Conservation (phyloP, 2,888 invertebrate genomes). For the Drosophila hamatofila region DNA sequence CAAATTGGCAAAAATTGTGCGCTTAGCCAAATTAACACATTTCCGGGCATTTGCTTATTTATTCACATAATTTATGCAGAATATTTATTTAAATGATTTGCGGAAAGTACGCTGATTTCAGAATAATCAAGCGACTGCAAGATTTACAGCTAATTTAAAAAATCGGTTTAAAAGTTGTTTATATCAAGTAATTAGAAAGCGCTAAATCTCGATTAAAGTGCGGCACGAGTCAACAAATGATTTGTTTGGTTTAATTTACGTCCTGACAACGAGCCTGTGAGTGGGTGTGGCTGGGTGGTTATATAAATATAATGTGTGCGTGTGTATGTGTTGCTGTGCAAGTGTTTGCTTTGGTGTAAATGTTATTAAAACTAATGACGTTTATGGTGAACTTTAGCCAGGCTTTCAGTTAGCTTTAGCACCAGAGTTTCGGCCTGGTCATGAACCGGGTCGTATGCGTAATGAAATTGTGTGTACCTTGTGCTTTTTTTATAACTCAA, state of each 20-base stretch:
- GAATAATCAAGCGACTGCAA: conserved; percentile 32
- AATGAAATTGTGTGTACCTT: conserved; percentile 62
- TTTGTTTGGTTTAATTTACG: conserved; percentile 46
- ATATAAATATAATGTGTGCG: background rate
- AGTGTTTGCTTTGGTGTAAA: conserved; percentile 50
- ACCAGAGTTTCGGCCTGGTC: conserved; percentile 22
- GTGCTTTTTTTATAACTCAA: conserved; percentile 61
- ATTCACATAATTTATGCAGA: conserved; percentile 54
- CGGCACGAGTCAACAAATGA: conserved; percentile 30
- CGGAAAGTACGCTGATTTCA: conserved; percentile 30
- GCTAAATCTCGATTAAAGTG: conserved; percentile 39
- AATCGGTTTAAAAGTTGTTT: background rate
- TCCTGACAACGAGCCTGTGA: conserved; percentile 12
- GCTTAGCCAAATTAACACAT: conserved; percentile 70
- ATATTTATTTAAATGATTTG: conserved; percentile 51
- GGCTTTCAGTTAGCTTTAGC: conserved; percentile 20
- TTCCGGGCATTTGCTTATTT: conserved; percentile 54
- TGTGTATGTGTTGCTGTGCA: conserved; percentile 25
- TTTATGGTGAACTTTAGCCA: conserved; percentile 61
- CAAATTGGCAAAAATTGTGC: conserved; percentile 32
- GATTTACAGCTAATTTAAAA: conserved; percentile 5
- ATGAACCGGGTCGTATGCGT: conserved; percentile 67
- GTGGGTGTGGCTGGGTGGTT: background rate
- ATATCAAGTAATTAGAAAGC: conserved; percentile 25
- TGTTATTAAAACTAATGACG: conserved; percentile 75